Evolutionary conservation across 1,140 invertebrate species (phyloP), one percentile per base, ranked within the genome.

Genomic region (Camponotus floridanus): DNA sequence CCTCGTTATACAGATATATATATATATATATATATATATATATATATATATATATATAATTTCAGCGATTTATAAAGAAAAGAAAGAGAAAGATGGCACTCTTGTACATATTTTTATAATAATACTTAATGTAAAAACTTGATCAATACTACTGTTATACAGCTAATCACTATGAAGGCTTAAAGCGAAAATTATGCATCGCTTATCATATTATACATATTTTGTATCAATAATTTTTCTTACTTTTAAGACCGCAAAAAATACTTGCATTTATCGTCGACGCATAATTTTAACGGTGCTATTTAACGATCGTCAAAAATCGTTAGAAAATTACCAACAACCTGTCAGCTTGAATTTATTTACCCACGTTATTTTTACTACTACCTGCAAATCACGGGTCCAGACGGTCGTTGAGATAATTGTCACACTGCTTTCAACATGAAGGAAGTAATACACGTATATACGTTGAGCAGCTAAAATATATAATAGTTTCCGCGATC

Each of bases 341-440:
- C 8, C 33, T 61, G 15, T 51, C 36, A 8, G 5, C 18, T 18
- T 5, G 13, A 51, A 67, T 88, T 76, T 68, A 76, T 73, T 76
- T 62, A 64, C 45, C 3, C n/a, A 39, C 15, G 15, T 68, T 70
- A 39, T 51, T 18, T 51, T 18, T 36, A 45, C 7, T 18, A 67
- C 70, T 81, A 86, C 70, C 13, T 86, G 73, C 26, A 87, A 86
- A 68, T 74, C 73, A 80, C n/a, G 42, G 42, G 5, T 48, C 21
- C 7, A 78, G 78, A 33, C 87, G 45, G 71, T 88, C 59, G 76
- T 88, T 88, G 86, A 86, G 87, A 90, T 90, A 90, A 90, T 89
- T 73, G 85, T 79, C 55, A 79, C 21, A 15, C 31, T 26, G 71
- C 55, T 86, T 84, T 88, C 62, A 62, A n/a, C 61, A 57, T 68